A percentile compares a stretch with the other conserved stretches of the same genome.
These are phyloP conservation scores for Cichladusa arquata DNA, from an alignment of 2,113 vertebrate species.

Conservation along the genomic window DNA sequence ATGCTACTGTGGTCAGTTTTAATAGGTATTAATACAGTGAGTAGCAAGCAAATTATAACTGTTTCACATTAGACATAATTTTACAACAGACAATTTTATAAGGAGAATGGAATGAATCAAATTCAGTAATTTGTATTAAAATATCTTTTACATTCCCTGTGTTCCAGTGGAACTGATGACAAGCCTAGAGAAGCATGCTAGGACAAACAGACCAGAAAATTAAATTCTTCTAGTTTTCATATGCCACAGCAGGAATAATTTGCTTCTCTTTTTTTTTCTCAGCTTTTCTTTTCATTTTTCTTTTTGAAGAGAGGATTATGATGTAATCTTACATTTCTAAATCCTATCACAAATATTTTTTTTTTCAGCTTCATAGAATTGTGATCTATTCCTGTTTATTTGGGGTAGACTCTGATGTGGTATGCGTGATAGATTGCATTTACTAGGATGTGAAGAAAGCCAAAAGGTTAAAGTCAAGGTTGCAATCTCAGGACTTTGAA, in stretches of 20 bases:
- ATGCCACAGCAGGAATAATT: slow-evolving; percentile 19
- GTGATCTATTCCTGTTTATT: neutral
- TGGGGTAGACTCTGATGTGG: neutral
- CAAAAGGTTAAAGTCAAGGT: slow-evolving; percentile 11
- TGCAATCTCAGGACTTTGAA: neutral
- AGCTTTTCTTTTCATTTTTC: slow-evolving; percentile 25
- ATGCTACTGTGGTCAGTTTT: slow-evolving; percentile 6
- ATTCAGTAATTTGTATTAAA: slow-evolving; percentile 62
- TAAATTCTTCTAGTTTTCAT: slow-evolving; percentile 56
- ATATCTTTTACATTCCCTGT: slow-evolving; percentile 59
- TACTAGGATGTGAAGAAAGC: neutral
- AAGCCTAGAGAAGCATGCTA: slow-evolving; percentile 54
- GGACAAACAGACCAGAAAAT: slow-evolving; percentile 67
- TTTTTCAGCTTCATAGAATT: neutral
- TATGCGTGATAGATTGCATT: neutral
- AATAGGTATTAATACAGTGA: slow-evolving; percentile 56
- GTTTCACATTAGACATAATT: slow-evolving; percentile 55
- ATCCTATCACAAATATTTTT: neutral
- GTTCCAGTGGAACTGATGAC: slow-evolving; percentile 54
- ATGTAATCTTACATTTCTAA: slow-evolving; percentile 9
- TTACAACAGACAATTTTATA: slow-evolving; percentile 64
- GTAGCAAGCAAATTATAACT: slow-evolving; percentile 57
- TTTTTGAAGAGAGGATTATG: neutral
- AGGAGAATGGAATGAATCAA: slow-evolving; percentile 59
- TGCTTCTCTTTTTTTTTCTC: neutral